Base-by-base conservation (phyloP, 1,140 invertebrate genomes). In the Sinella curviseta region DNA sequence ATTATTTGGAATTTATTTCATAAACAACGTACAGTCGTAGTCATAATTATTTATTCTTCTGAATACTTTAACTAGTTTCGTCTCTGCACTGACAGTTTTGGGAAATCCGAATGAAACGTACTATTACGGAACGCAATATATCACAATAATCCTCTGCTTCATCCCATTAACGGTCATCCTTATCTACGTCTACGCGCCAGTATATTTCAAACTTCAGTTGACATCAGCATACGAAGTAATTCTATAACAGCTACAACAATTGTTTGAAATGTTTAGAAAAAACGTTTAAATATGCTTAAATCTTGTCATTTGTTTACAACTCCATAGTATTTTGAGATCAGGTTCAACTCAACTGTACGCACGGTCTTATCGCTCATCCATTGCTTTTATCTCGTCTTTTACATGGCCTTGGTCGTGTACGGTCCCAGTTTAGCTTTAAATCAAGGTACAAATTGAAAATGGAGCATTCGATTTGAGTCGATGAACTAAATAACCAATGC, bases 221-320 rank as follows among this genome's bases (percentile, higher is more conserved):
- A 97, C 94, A 17, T 94, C 94, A n/a, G 94, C 92, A 75, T 97
- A 96, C 86, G 94, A 97, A 91, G 88, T 96, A 93, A 82, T 24
- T 35, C 14, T 17, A 26, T 48, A 8, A 48, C 39, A n/a, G n/a
- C n/a, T n/a, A n/a, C n/a, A n/a, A n/a, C n/a, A n/a, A 48, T n/a
- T n/a, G n/a, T n/a, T n/a, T n/a, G n/a, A n/a, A n/a, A n/a, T n/a
- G n/a, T n/a, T n/a, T n/a, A n/a, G n/a, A n/a, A n/a, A n/a, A n/a
- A 60, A n/a, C 24, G 4, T 60, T 60, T 60, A 60, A 17, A 60
- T 60, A 20, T 48, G 4, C 24, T 26, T 60, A 60, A 14, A 60
- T 14, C 24, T 8, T 48, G 39, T 57, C n/a, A 55, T 36, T 33
- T 36, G 17, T 24, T 73, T 39, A 30, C 39, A n/a, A n/a, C n/a